A percentile compares a stretch with the other conserved stretches of the same genome.
Evolutionary conservation across 2,797 vertebrate genomes (phyloP).

Genomic region (Smutsia gigantea): DNA sequence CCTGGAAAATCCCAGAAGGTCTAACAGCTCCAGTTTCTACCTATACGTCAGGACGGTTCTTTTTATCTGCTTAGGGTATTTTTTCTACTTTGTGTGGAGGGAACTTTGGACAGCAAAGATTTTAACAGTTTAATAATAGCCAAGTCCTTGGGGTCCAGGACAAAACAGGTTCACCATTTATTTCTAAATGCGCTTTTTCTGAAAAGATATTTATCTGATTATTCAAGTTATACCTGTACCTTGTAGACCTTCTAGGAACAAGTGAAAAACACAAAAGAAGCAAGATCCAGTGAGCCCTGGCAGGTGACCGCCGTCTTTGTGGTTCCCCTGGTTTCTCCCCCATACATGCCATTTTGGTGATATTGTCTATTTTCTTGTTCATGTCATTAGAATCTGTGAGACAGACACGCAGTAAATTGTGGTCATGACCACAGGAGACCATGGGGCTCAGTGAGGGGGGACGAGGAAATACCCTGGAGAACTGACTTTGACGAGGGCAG

Average conservation of each 20-base stretch:
- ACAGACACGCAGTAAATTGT: fast-evolving
- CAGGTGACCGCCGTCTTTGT: fast-evolving
- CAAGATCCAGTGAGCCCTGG: not conserved
- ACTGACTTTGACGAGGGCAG: not conserved
- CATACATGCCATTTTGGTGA: not conserved
- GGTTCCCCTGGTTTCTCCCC: not conserved
- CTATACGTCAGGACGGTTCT: fast-evolving
- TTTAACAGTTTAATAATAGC: not conserved
- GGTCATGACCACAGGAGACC: not conserved
- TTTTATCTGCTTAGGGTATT: not conserved
- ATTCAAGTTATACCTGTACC: not conserved
- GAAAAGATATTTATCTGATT: not conserved
- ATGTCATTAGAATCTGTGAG: not conserved
- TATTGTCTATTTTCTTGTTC: not conserved
- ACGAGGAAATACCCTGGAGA: not conserved
- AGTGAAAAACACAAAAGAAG: not conserved
- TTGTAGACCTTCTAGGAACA: not conserved
- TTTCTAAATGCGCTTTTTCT: not conserved
- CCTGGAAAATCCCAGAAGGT: not conserved
- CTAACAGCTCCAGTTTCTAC: not conserved
- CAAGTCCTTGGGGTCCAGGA: not conserved
- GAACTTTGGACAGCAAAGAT: not conserved
- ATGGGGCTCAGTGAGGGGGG: not conserved
- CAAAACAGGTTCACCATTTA: not conserved
- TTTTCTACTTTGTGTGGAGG: not conserved